These are phyloP conservation scores for Pholis gunnellus DNA, from an alignment of 2,113 vertebrate species.

Conservation along the genomic window DNA sequence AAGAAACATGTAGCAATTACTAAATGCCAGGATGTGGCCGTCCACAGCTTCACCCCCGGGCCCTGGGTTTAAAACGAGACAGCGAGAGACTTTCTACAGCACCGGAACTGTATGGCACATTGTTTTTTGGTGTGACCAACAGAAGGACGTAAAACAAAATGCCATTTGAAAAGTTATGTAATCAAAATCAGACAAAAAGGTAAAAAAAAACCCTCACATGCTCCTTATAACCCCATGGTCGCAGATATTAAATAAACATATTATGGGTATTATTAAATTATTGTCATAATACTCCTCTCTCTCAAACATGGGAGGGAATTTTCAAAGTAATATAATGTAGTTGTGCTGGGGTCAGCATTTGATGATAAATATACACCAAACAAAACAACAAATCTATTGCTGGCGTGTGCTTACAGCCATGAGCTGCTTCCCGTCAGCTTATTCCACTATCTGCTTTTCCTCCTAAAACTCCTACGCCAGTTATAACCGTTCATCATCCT, in stretches of 20 bases:
- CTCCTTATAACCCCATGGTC: neutral
- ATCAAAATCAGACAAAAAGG: neutral
- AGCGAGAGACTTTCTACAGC: constrained; percentile 40
- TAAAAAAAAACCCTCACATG: neutral
- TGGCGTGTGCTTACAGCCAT: neutral
- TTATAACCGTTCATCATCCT: constrained; percentile 26
- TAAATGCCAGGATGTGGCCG: constrained; percentile 77
- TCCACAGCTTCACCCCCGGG: constrained; percentile 70
- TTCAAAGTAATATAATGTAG: neutral
- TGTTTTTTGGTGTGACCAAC: constrained; percentile 6
- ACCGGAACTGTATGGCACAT: constrained; percentile 25
- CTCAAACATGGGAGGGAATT: neutral
- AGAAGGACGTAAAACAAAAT: neutral
- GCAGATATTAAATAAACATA: constrained; percentile 2
- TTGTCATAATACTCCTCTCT: neutral
- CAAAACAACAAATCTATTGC: constrained; percentile 1
- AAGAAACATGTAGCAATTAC: constrained; percentile 83
- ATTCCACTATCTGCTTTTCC: constrained; percentile 24
- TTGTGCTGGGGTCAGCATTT: neutral
- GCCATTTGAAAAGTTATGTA: neutral
- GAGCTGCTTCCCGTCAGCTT: constrained; percentile 12
- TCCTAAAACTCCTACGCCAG: constrained; percentile 39
- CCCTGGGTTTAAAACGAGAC: constrained; percentile 59
- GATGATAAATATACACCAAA: neutral
- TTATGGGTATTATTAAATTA: neutral